Evolutionary conservation across 2,797 vertebrate genomes (phyloP), one percentile per base, ranked within the genome.

Genomic region (Channa striata): DNA sequence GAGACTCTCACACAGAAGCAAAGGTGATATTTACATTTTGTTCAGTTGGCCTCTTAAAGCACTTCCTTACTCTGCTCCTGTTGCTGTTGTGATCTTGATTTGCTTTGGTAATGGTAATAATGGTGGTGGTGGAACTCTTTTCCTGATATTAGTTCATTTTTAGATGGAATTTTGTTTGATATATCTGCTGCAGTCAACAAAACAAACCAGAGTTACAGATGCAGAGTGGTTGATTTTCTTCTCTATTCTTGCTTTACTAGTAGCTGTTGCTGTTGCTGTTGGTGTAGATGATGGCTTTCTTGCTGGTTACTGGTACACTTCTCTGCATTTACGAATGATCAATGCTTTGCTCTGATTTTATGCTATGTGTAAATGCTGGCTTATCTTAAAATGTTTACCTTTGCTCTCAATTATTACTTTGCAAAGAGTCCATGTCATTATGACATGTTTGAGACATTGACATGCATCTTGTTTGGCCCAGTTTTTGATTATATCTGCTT

Each of bases 21-120:
- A 83, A 93, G 92, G 92, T 94, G 92, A 94, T 48, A 36, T 87
- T 86, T 75, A 61, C 59, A 21, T 56, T 80, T 64, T 74, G 43
- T 50, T 48, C 51, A 49, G 47, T 77, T 50, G 19, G 0, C 36
- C 66, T 73, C 33, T 72, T 51, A n/a, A 52, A 14, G 74, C 67
- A 51, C 37, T 77, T 81, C 54, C 50, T 65, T n/a, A 3, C 59
- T 66, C 51, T 25, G 57, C 59, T 80, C 14, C 67, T 53, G 79
- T 77, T 58, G 68, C 80, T 84, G 36, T 64, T 80, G 36, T 25
- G 5, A 25, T 51, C 74, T 68, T 72, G 54, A 64, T 68, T 56
- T 86, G 57, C 65, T 82, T n/a, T 77, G 73, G 51, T 81, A 88
- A 84, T 77, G 86, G 83, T 2, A 6, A 6, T 30, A 30, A 30